Base-by-base conservation (phyloP, 2,797 vertebrate species). In the Urosaurus nigricauda region DNA sequence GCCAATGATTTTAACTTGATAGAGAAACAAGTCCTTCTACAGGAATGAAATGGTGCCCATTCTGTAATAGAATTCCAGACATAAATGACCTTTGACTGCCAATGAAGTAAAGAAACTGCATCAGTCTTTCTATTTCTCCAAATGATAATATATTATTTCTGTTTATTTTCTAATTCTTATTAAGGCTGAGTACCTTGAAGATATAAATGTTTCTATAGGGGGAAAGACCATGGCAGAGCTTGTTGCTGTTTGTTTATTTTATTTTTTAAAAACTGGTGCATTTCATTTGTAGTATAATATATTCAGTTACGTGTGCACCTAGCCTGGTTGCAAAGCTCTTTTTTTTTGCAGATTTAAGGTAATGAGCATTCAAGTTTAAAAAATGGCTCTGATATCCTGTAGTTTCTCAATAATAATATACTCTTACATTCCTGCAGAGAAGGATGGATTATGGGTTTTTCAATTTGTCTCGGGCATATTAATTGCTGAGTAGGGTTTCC, bases 391-490 rank as follows among this genome's bases (percentile, higher is more conserved):
- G 94, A 92, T 95, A 95, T 94, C 96, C 95, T 96, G 95, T 96
- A 96, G 96, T 90, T 96, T 96, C 95, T 96, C 96, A 96, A 94
- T 96, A 96, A 95, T 96, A 96, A 96, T 96, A 95, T 94, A 92
- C 89, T 96, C 91, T 96, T 96, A 95, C 92, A 95, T 96, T 96
- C 95, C 95, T 96, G 92, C 92, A 95, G 96, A 96, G 96, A 96
- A 96, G 95, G 94, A 97, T 96, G 95, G 96, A 97, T 97, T 97
- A 96, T 94, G 92, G 93, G 94, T 93, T 97, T 97, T 97, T 96
- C 95, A 96, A 96, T 97, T 96, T 96, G 93, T 94, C 96, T 96
- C 93, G 94, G 95, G 95, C 96, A 97, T 97, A 97, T 97, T 97
- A 97, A 97, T 97, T 97, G 96, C 94, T 96, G 96, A 97, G 94